Evolutionary conservation across 2,888 invertebrate species (phyloP), one percentile per base, ranked within the genome.

Genomic region (Tenthredo mesomela): DNA sequence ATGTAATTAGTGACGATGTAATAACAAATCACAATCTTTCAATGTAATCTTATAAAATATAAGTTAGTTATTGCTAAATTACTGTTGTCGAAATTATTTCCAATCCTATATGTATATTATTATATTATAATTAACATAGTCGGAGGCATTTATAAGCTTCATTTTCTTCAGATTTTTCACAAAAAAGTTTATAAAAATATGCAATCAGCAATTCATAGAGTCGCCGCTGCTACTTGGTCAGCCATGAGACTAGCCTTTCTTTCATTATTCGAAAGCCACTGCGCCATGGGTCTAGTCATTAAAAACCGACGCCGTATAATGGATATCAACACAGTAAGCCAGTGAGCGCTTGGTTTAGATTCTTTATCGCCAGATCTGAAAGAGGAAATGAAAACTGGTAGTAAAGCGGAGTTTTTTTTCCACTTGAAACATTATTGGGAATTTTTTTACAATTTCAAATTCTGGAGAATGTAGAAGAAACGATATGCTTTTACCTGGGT

Each of bases 261-360:
- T 86, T 91, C 89, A 75, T 90, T 90, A 12, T 89, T 89, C 6
- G 88, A 73, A 1, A 93, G 85, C 93, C 93, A 93, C 37, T 91
- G 87, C 4, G 88, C 87, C 92, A 92, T 92, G 33, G 87, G 85
- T 84, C 87, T 87, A 18, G 90, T 89, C 47, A 86, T 87, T 37
- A 85, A 40, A n/a, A 90, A 88, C 83, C 88, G 86, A 18, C 89
- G 86, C 84, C 89, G 88, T 50, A 91, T 86, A 40, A 89, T 88
- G 2, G 89, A 89, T 85, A 90, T 90, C 3, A 93, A 85, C 40
- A 84, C 85, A 6, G 88, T 86, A n/a, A 93, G 82, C 92, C 93
- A 93, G n/a, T 88, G 87, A 10, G 87, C 88, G 85, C 89, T 87
- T 10, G 87, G 86, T 77, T 84, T 86, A 43, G 85, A 88, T 25